Percentiles rank a stretch among this genome's conserved stretches.
phyloP scores from a whole-genome alignment of 2,797 vertebrate species.

The Ctenopoma multispine region DNA sequence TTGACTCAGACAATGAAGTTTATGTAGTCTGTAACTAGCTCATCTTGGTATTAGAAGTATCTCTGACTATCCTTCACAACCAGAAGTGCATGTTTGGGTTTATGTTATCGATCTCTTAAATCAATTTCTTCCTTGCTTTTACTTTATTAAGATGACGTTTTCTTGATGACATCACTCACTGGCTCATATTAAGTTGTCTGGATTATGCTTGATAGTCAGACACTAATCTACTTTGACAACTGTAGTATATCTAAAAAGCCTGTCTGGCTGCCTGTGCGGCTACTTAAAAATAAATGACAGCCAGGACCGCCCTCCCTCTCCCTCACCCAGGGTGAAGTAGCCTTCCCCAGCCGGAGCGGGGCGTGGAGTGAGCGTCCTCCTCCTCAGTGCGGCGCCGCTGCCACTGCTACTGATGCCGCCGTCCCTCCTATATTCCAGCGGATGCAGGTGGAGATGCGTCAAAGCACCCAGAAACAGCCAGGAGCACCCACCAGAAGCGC shows the following conservation, averaged over 20 bases:
- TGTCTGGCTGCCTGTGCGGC: not conserved
- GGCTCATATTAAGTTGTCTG: not conserved
- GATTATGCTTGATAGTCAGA: not conserved
- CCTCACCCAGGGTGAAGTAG: slow-evolving; percentile 57
- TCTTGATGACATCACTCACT: slow-evolving; percentile 2
- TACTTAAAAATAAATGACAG: not conserved
- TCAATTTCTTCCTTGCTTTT: not conserved
- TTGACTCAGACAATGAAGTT: slow-evolving; percentile 28
- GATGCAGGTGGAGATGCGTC: slow-evolving; percentile 69
- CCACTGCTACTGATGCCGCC: slow-evolving; percentile 44
- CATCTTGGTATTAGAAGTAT: slow-evolving; percentile 8
- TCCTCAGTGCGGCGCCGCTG: slow-evolving; percentile 65
- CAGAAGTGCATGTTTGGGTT: not conserved
- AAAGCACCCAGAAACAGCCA: slow-evolving; percentile 24
- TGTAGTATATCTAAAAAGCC: not conserved
- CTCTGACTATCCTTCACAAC: slow-evolving; percentile 5
- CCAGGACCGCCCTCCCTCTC: not conserved
- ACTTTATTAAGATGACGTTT: not conserved
- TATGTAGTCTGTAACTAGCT: slow-evolving; percentile 17
- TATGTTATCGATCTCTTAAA: not conserved
- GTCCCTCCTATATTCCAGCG: slow-evolving; percentile 58
- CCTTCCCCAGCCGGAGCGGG: slow-evolving; percentile 64
- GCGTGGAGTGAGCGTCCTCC: slow-evolving; percentile 74
- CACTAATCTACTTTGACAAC: not conserved
- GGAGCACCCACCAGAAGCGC: not conserved